Percentiles rank a stretch among this genome's conserved stretches.
Evolutionary conservation across 1,140 invertebrate genomes (phyloP).

Genomic region (Drosophila ogumai): DNA sequence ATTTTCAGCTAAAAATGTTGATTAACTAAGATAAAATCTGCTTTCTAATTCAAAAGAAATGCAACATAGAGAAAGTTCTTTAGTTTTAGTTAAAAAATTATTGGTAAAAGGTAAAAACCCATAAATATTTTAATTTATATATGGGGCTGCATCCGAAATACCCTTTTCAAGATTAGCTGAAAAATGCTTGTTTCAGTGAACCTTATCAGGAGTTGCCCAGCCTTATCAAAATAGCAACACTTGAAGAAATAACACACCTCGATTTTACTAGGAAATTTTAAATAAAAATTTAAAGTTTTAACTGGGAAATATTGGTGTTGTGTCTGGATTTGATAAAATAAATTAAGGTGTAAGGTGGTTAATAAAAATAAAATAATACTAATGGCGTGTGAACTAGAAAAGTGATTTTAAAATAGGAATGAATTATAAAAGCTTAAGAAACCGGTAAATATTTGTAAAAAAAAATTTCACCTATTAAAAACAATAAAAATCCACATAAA

Average conservation of each 20-base stretch:
- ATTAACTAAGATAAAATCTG: neutral
- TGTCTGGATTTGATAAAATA: neutral
- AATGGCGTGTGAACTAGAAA: rapidly evolving
- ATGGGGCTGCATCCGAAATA: neutral
- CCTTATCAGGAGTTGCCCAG: neutral
- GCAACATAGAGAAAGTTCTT: neutral
- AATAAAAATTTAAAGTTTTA: neutral
- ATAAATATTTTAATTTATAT: too few relatives aligned
- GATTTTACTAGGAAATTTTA: neutral
- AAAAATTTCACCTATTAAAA: neutral
- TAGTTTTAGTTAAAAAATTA: too few relatives aligned
- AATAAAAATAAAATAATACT: neutral
- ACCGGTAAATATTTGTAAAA: neutral
- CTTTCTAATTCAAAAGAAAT: slow-evolving; percentile 2
- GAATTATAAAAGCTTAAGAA: neutral
- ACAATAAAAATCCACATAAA: neutral
- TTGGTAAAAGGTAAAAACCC: too few relatives aligned
- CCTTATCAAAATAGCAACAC: neutral
- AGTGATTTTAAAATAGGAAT: neutral
- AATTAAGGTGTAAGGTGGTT: too few relatives aligned
- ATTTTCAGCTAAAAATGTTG: neutral
- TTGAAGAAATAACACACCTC: neutral
- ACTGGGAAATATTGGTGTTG: neutral
- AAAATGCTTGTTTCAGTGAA: slow-evolving; percentile 1
- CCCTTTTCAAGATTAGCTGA: neutral